Base-by-base conservation (phyloP, 2,888 invertebrate genomes). In the Orthosia gracilis region DNA sequence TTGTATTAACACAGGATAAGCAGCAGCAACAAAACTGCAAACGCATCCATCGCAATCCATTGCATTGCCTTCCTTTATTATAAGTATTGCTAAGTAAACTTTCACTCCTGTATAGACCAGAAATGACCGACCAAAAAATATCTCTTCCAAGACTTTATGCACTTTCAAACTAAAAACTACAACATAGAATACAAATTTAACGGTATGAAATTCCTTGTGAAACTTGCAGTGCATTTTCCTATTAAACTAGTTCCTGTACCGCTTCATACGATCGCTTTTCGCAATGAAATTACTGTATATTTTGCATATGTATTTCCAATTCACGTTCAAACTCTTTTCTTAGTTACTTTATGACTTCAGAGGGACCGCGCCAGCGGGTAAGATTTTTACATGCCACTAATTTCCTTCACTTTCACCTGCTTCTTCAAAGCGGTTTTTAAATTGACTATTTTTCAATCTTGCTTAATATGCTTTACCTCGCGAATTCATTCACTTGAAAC, bases 381-480 rank as follows among this genome's bases (percentile, higher is more conserved):
- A 54, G n/a, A 78, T 68, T 61, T 82, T 31, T 50, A 77, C 54
- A 61, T 57, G 21, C 3, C 59, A 54, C 64, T 47, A 59, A 52
- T 59, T 80, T 82, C 23, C 40, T 69, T 57, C 26, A 65, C 40
- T 65, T 77, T 47, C n/a, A 58, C n/a, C 64, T 61, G 47, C 21
- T 31, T 69, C 64, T 69, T 65, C 59, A 61, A 77, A 76, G 50
- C 13, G 23, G 58, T 40, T 59, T 74, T 77, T 61, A 52, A 82
- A 63, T 68, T 47, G n/a, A 55, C n/a, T 67, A 63, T 76, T 66
- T 57, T 54, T 2, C 17, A 11, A 13, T 57, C 21, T 21, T 45
- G 15, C 45, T 15, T 15, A 59, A 59, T 15, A 59, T 59, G n/a
- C 5, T 7, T 18, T 21, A 68, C 2, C 2, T 45, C 4, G 15